Base-by-base conservation (phyloP, 2,888 invertebrate genomes). In the Anodontia alba region DNA sequence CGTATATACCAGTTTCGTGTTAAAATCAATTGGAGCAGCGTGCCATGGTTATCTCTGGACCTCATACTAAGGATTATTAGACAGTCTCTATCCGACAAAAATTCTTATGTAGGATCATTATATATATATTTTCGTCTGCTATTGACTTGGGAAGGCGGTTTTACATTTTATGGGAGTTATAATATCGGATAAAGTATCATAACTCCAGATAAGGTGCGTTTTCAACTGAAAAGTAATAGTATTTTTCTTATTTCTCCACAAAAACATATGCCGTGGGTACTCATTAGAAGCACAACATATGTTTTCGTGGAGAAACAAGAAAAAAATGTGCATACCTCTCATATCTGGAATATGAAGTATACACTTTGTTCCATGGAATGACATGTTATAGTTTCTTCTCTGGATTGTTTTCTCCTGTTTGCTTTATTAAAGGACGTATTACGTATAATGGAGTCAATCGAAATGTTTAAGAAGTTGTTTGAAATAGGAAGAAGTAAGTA, bases 401-500 rank as follows among this genome's bases (percentile, higher is more conserved):
- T 3, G 62, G 33, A 62, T 33, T 33, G 33, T 33, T 17, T 33
- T 62, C 1, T n/a, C 7, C 1, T 29, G 17, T 33, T 62, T 62
- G 62, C 29, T 62, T 62, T 12, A 62, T 62, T 33, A 62, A 3
- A 29, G 69, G 69, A 43, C 7, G 12, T 8, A 38, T 43, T 69
- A 42, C 8, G 5, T 36, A 76, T 49, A 33, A 81, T 81, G 81
- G 76, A 84, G 46, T 84, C 81, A 10, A 70, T 84, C 36, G 84
- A 84, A 81, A 67, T 81, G 42, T 81, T 84, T 33, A 78, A 74
- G 73, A 84, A 84, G 57, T 49, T 84, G 67, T 81, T 84, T 42
- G 84, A 84, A 71, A 73, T 78, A 23, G 84, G 80, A 23, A 76
- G 54, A 71, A 80, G 84, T 84, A 81, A 84, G 84, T 81, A 73